A percentile compares a stretch with the other conserved stretches of the same genome.
Evolutionary conservation across 2,113 vertebrate species (phyloP).

Genomic region (Rana temporaria): DNA sequence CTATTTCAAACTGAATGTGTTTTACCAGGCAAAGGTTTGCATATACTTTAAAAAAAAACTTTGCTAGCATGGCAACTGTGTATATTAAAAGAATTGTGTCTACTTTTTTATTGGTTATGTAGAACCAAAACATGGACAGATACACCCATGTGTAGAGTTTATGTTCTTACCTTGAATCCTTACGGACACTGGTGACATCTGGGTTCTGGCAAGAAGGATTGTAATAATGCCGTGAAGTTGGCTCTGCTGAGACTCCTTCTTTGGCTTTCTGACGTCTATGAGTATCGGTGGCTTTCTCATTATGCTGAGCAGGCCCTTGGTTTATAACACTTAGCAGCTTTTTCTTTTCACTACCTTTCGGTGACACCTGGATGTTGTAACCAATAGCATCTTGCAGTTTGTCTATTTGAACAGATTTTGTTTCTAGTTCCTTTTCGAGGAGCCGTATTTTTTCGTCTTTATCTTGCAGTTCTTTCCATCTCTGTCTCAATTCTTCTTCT

Average conservation of each 20-base stretch:
- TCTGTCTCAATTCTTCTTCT: constrained; percentile 69
- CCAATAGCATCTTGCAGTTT: constrained; percentile 81
- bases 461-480: constrained; percentile 57
- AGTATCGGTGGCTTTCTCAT: constrained; percentile 75
- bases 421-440: constrained; percentile 72
- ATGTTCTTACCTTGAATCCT: constrained; percentile 73
- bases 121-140: no score
- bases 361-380: constrained; percentile 62
- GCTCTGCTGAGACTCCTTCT: constrained; percentile 80
- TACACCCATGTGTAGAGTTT: no score
- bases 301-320: constrained; percentile 73
- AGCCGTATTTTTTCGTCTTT: constrained; percentile 67
- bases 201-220: constrained; percentile 60
- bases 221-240: constrained; percentile 75
- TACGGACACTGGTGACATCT: constrained; percentile 63
- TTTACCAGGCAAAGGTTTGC: no score
- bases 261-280: constrained; percentile 77
- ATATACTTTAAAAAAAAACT: no score
- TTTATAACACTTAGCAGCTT: constrained; percentile 74
- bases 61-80: no score
- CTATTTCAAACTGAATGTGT: no score
- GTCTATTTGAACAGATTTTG: constrained; percentile 74
- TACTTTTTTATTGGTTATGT: no score
- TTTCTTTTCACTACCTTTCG: constrained; percentile 56
- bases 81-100: no score